Conservation (phyloP, 2,888 invertebrate species). For the Neoaliturus tenellus region DNA sequence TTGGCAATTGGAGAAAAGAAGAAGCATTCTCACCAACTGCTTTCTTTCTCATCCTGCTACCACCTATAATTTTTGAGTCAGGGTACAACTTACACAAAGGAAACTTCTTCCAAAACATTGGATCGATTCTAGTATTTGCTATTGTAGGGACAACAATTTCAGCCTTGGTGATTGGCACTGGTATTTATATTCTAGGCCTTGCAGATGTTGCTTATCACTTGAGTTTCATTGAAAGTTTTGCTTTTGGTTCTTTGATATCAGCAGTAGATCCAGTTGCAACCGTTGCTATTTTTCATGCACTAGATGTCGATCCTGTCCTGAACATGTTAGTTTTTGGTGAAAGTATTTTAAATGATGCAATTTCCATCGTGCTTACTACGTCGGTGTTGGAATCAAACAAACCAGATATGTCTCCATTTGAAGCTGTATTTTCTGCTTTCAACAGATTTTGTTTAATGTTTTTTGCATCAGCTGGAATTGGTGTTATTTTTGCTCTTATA, state of each 20-base stretch:
- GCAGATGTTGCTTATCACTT: slow-evolving; percentile 94
- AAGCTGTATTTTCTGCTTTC: slow-evolving; percentile 91
- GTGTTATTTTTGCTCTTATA: slow-evolving; percentile 94
- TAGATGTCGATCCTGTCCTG: slow-evolving; percentile 97
- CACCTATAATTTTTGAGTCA: slow-evolving; percentile 99
- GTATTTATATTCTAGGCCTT: slow-evolving; percentile 95
- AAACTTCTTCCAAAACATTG: slow-evolving; percentile 96
- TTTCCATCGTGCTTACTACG: slow-evolving; percentile 97
- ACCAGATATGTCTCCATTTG: slow-evolving; percentile 83
- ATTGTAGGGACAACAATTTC: slow-evolving; percentile 98
- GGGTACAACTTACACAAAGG: slow-evolving; percentile 99
- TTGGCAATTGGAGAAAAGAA: slow-evolving; percentile 97
- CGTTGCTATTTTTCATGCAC: slow-evolving; percentile 98
- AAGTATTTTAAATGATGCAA: slow-evolving; percentile 98
- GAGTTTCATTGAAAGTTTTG: slow-evolving; percentile 97
- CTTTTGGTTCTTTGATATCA: slow-evolving; percentile 98
- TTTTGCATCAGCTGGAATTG: slow-evolving; percentile 98
- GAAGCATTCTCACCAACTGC: slow-evolving; percentile 99
- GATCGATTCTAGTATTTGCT: slow-evolving; percentile 98
- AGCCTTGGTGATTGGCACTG: slow-evolving; percentile 97
- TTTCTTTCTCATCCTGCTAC: slow-evolving; percentile 96
- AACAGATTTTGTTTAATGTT: slow-evolving; percentile 92
- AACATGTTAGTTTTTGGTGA: slow-evolving; percentile 99
- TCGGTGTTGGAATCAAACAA: slow-evolving; percentile 85
- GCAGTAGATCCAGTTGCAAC: slow-evolving; percentile 99